Base-by-base conservation (phyloP, 2,797 vertebrate genomes). In the Rhinatrema bivittatum region DNA sequence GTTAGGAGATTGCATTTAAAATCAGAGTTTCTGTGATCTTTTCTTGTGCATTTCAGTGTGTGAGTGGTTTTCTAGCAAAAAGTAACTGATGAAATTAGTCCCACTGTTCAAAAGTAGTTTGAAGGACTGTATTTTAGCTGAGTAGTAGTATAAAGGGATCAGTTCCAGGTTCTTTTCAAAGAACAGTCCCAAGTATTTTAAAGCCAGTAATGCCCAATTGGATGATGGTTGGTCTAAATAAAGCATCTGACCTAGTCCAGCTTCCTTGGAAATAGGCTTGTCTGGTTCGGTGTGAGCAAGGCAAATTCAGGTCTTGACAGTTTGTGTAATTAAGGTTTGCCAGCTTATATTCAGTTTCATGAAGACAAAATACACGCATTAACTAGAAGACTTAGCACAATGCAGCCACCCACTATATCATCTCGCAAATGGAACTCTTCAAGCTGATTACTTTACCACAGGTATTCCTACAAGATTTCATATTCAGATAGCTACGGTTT, bases 271-370 rank as follows among this genome's bases (percentile, higher is more conserved):
- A 35, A 54, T 17, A 57, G 50, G 3, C 32, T 33, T 24, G 14
- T 35, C 9, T 6, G 10, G 15, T 35, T 27, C 26, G 46, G 6
- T 20, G 20, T 42, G 32, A 68, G 42, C 17, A 33, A 51, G 15
- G 4, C 47, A 63, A 70, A 54, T 77, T 74, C 57, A 67, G 67
- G 62, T 29, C 64, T 72, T 64, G 60, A 34, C 25, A 66, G 50
- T n/a, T n/a, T n/a, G n/a, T n/a, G n/a, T 25, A 54, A 5, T 50
- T 66, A 62, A 66, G 61, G 53, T 47, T 55, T 50, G 42, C 63
- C 63, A 68, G 46, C 68, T 63, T 63, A n/a, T 2, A 71, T 50
- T 39, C 39, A 63, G 50, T 61, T 69, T 41, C 37, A 64, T 47
- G 32, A 50, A 68, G 63, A 64, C 47, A 65, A 62, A 62, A 61